Base-by-base conservation (phyloP, 2,797 vertebrate genomes). In the Eutrigla gurnardus region DNA sequence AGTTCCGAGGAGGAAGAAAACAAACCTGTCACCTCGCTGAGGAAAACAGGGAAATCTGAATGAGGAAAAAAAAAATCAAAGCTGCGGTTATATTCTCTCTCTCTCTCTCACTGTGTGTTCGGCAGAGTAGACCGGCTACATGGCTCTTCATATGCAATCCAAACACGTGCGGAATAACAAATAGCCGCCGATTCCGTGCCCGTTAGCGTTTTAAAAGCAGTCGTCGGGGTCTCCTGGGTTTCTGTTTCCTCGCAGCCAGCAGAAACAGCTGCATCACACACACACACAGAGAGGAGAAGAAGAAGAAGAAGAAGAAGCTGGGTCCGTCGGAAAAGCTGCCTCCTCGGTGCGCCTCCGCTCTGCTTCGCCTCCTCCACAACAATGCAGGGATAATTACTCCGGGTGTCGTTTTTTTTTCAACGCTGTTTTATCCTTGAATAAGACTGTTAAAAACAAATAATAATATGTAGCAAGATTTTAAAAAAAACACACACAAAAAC, bases 231-330 rank as follows among this genome's bases (percentile, higher is more conserved):
- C 80, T 81, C 74, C 81, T 8, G 66, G 40, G 13, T 59, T n/a
- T 40, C 10, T 49, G 80, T 76, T 57, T 50, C 45, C 7, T 46
- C 59, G 63, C 74, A 73, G 60, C 69, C 66, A 13, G 69, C 68
- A 37, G 25, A 55, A 73, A 81, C 91, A 89, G 85, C 91, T 87
- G 92, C 90, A 92, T 89, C 87, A 84, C 84, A 73, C 25, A 25
- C 25, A 25, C 25, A 25, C 25, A 25, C 25, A 2, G 25, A 25
- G 25, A n/a, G n/a, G n/a, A n/a, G n/a, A n/a, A n/a, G n/a, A 2
- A 25, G 25, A 25, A 25, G 25, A 25, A 25, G 1, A 25, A 25
- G 25, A 73, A 54, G 86, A 77, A 82, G 82, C 79, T 12, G 80
- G 53, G 32, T 86, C 76, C 47, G 87, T 87, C 85, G 82, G 59